These are phyloP conservation scores for Parapristionchus giblindavisi DNA, from an alignment of 2,888 invertebrate species.

Conservation along the genomic window DNA sequence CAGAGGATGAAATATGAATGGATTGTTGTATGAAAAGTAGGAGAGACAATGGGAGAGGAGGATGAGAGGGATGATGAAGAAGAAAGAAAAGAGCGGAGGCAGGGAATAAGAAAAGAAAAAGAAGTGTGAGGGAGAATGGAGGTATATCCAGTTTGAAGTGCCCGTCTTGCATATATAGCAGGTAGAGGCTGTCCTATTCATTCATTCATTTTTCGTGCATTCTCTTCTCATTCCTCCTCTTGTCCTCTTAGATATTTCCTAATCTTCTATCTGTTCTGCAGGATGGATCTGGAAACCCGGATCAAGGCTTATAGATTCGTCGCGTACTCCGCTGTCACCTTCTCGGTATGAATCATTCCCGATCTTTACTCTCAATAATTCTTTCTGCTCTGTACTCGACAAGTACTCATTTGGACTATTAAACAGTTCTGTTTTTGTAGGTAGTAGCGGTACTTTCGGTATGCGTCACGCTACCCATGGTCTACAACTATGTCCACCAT, in stretches of 20 bases:
- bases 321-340: slow-evolving; percentile 50
- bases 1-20: not conserved
- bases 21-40: not conserved
- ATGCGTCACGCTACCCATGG: slow-evolving; percentile 64
- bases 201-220: slow-evolving; percentile 24
- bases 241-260: not conserved
- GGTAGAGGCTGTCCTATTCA: not conserved
- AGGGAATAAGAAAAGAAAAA: too few species aligned
- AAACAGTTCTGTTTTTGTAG: not conserved
- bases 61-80: too few species aligned
- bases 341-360: slow-evolving; percentile 38
- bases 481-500: slow-evolving; percentile 68
- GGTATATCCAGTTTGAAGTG: slow-evolving; percentile 28
- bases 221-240: slow-evolving; percentile 11
- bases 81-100: too few species aligned
- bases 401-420: not conserved
- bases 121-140: not conserved
- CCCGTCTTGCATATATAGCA: slow-evolving; percentile 24
- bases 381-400: not conserved
- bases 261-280: not conserved
- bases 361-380: not conserved
- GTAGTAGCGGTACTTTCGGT: slow-evolving; percentile 40
- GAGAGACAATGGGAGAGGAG: not conserved
- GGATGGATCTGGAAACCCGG: slow-evolving; percentile 49
- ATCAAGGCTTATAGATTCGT: slow-evolving; percentile 52